Evolutionary conservation across 2,797 vertebrate species (phyloP).

Genomic region (Pagetopsis macropterus): DNA sequence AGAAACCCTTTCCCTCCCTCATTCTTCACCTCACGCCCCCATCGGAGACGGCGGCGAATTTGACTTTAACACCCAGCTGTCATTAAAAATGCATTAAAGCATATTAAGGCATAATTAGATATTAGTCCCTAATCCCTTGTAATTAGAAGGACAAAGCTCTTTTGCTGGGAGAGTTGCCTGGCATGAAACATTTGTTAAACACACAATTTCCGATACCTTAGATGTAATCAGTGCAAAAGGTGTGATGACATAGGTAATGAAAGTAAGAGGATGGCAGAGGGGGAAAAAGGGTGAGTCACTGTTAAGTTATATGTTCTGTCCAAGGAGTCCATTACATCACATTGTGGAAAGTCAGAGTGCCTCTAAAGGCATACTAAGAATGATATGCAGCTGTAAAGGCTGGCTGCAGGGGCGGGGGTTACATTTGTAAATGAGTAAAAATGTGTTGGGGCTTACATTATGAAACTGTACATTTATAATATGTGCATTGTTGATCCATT

Average conservation of each 20-base stretch:
- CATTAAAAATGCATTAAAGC: constrained; percentile 87
- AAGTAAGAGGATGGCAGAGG: constrained; percentile 25
- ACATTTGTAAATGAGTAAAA: neutral
- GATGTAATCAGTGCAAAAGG: constrained; percentile 66
- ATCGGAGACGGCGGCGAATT: constrained; percentile 57
- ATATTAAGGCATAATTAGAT: constrained; percentile 85
- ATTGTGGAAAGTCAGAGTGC: constrained; percentile 23
- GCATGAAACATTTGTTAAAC: constrained; percentile 71
- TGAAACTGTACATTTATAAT: constrained; percentile 1
- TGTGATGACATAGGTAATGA: constrained; percentile 59
- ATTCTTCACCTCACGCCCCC: constrained; percentile 58
- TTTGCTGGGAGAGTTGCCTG: constrained; percentile 56
- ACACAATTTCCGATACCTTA: constrained; percentile 66
- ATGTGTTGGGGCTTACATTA: neutral
- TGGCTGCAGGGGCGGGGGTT: neutral
- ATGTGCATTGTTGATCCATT: neutral
- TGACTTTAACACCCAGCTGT: constrained; percentile 76
- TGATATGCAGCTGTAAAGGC: constrained; percentile 48
- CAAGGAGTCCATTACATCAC: constrained; percentile 37
- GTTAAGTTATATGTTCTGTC: constrained; percentile 50
- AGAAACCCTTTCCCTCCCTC: constrained; percentile 57
- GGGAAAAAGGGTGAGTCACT: constrained; percentile 12
- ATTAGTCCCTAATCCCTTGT: constrained; percentile 82
- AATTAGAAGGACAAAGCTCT: constrained; percentile 75
- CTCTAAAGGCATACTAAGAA: constrained; percentile 18